A percentile compares a stretch with the other conserved stretches of the same genome.
phyloP scores from a whole-genome alignment of 2,113 vertebrate species.

The Charina bottae region DNA sequence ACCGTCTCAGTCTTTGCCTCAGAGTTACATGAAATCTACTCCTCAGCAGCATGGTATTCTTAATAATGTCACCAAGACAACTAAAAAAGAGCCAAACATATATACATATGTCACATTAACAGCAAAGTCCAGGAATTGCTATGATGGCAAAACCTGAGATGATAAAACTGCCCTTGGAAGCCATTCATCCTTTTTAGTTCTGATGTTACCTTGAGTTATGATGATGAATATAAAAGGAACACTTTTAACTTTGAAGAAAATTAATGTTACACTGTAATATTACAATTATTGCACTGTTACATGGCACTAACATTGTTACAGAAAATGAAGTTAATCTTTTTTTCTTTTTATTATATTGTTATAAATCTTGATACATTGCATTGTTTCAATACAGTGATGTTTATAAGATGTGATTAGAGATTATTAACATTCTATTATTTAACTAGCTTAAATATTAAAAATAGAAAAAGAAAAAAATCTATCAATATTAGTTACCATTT shows the following conservation, averaged over 20 bases:
- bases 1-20: background rate
- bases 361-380: background rate
- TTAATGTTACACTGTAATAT: background rate
- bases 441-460: background rate
- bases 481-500: background rate
- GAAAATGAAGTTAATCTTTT: background rate
- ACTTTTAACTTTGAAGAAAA: background rate
- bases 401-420: background rate
- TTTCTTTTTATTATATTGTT: background rate
- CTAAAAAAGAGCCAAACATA: conserved; percentile 28
- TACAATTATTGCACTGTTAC: background rate
- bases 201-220: background rate
- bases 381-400: background rate
- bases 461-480: background rate
- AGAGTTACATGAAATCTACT: background rate
- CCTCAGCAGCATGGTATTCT: background rate
- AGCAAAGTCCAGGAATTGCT: conserved; percentile 36
- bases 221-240: background rate
- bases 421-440: background rate
- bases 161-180: conserved; percentile 45
- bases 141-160: conserved; percentile 52
- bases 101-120: conserved; percentile 17
- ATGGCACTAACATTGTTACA: background rate
- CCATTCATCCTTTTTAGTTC: conserved; percentile 54
- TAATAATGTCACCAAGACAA: conserved; percentile 19